Conservation (phyloP, 2,113 vertebrate genomes). For the Phoxinus phoxinus region DNA sequence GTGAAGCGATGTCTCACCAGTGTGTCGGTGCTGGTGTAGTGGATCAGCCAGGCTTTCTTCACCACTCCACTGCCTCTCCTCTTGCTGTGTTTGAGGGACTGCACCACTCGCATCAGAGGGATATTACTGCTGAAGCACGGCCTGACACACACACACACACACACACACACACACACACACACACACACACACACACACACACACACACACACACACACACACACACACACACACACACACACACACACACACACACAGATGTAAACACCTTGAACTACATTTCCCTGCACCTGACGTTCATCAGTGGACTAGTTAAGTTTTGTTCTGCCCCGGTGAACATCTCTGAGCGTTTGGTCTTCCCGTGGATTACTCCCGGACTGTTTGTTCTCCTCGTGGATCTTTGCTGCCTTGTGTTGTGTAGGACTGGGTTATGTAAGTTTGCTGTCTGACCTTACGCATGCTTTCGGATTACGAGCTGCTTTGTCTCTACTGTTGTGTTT, state of each 20-base stretch:
- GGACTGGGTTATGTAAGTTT: too few species aligned
- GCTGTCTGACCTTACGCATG: too few species aligned
- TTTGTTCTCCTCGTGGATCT: too few species aligned
- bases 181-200: slow-evolving; percentile 8
- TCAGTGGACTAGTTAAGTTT: too few species aligned
- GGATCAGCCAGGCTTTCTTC: slow-evolving; percentile 75
- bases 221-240: neutral
- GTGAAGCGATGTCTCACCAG: too few species aligned
- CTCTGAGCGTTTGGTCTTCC: too few species aligned
- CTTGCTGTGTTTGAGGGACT: slow-evolving; percentile 74
- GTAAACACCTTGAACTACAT: neutral
- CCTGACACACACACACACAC: slow-evolving; percentile 55
- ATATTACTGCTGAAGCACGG: slow-evolving; percentile 77
- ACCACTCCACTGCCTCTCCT: slow-evolving; percentile 64
- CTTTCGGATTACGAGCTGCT: too few species aligned
- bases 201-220: slow-evolving; percentile 1
- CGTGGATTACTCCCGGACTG: too few species aligned
- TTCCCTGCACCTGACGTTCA: too few species aligned
- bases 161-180: slow-evolving; percentile 12
- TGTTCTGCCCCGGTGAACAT: too few species aligned
- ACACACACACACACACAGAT: neutral
- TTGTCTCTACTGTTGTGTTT: too few species aligned
- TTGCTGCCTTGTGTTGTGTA: too few species aligned
- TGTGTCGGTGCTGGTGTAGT: slow-evolving; percentile 71
- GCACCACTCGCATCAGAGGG: slow-evolving; percentile 77